These are phyloP conservation scores for Ceramica pisi DNA, from an alignment of 2,888 invertebrate genomes.

Conservation along the genomic window DNA sequence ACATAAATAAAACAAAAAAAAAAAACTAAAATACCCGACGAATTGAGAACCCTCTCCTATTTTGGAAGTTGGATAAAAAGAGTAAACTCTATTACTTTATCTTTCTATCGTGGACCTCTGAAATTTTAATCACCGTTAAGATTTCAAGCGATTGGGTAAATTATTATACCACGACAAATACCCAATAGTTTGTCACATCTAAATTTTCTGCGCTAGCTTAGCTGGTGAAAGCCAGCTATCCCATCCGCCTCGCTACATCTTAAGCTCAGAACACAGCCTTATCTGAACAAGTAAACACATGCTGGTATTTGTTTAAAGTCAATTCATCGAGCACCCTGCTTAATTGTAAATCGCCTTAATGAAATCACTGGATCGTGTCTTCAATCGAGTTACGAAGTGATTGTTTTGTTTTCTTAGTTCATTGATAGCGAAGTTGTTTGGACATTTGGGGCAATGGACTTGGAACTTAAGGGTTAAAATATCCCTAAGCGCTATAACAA, in stretches of 20 bases:
- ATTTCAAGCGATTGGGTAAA: too few relatives aligned
- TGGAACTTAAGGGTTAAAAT: too few relatives aligned
- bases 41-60: too few relatives aligned
- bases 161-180: too few relatives aligned
- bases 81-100: too few relatives aligned
- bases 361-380: conserved; percentile 21
- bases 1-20: too few relatives aligned
- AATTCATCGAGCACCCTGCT: conserved; percentile 19
- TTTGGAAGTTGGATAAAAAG: too few relatives aligned
- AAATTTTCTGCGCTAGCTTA: too few relatives aligned
- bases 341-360: conserved; percentile 26
- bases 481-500: not conserved
- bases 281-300: not conserved
- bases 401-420: conserved; percentile 21
- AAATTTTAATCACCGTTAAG: too few relatives aligned
- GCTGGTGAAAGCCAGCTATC: not conserved
- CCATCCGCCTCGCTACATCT: not conserved
- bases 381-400: conserved; percentile 5
- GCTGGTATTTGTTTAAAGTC: conserved; percentile 23
- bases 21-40: too few relatives aligned
- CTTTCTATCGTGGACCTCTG: too few relatives aligned
- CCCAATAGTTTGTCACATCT: too few relatives aligned
- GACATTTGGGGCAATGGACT: not conserved
- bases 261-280: not conserved
- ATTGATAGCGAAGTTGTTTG: not conserved